Evolutionary conservation across 2,113 vertebrate genomes (phyloP), one percentile per base, ranked within the genome.

Genomic region (Tangachromis dhanisi): DNA sequence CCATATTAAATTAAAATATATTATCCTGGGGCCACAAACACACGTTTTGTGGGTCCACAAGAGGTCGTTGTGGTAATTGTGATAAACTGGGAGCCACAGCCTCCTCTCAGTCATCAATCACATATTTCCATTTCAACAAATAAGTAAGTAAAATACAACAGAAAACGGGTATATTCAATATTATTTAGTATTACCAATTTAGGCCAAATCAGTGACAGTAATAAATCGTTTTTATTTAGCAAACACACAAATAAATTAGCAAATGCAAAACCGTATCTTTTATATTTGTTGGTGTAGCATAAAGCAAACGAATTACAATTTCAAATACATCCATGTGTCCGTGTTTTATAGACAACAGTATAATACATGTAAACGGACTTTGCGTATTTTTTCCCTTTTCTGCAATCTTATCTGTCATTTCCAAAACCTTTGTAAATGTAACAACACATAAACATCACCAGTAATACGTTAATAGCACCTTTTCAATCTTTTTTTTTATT

Each of bases 31-130:
- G 17, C 2, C n/a, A 13, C 26, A 19, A 16, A 54, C 8, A 24
- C 24, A 9, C 14, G 47, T 66, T 63, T 86, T 76, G 19, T 3
- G 71, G 79, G 16, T 73, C 94, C 95, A 95, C 95, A 93, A 93
- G 94, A 82, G 91, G 95, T 95, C 95, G 94, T 89, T 81, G 90
- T 94, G 68, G 87, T 63, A 42, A 61, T 88, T 81, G 66, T 11
- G 73, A 78, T 86, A n/a, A 83, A 73, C 29, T 35, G 40, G 12
- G 54, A 79, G 66, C 19, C 40, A 42, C 47, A 10, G 40, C 73
- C 83, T 10, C 47, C 26, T 84, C 78, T 82, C 16, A 82, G 51
- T 24, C 84, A 14, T 45, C 57, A 24, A 40, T 90, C 57, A 61
- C 6, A 47, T 16, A 4, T 17, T 35, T 21, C n/a, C 47, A 54